Percentiles rank a stretch among this genome's conserved stretches.
phyloP scores from a whole-genome alignment of 2,113 vertebrate species.

The Trachemys scripta region DNA sequence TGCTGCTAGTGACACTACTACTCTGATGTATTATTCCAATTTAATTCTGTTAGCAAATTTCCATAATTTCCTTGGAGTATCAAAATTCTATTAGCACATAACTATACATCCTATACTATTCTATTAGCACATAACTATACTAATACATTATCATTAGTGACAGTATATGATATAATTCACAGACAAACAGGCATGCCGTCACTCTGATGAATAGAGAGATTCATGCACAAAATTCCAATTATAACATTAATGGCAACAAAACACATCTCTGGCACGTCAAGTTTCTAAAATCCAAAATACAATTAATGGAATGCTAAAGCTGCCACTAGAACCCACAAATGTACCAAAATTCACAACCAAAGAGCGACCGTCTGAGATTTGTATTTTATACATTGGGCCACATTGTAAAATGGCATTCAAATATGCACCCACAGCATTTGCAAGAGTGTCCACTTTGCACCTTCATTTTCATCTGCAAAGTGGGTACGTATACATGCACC shows the following conservation, averaged over 20 bases:
- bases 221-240: neutral
- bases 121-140: neutral
- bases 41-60: neutral
- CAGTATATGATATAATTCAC: neutral
- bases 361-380: neutral
- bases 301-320: neutral
- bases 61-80: neutral
- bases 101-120: neutral
- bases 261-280: neutral
- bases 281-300: neutral
- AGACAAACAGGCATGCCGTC: neutral
- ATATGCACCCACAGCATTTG: neutral
- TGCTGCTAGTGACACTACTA: neutral
- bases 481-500: neutral
- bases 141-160: neutral
- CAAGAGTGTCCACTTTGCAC: neutral
- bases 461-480: neutral
- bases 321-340: conserved; percentile 25
- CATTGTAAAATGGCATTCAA: neutral
- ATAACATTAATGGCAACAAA: neutral
- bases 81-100: neutral
- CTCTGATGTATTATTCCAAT: neutral
- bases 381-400: neutral
- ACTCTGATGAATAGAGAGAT: neutral
- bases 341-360: neutral